Conservation (phyloP, 92 coral and sea anemone genomes). For the Galaxea fascicularis region DNA sequence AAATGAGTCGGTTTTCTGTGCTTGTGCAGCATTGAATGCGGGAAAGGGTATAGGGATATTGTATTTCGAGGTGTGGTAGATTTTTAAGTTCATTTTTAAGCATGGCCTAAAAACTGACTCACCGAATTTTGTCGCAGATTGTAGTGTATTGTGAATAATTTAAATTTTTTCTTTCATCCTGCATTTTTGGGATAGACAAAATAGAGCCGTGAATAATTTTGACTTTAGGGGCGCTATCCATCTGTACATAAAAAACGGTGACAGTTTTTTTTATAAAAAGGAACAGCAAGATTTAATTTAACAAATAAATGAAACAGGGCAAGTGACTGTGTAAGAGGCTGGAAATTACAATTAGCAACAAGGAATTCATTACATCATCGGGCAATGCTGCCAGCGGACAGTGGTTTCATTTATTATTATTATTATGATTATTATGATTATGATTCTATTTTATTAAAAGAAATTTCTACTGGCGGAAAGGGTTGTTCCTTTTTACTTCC, state of each 20-base stretch:
- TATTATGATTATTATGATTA: background rate
- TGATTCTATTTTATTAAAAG: background rate
- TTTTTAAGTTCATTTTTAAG: slow-evolving; percentile 20
- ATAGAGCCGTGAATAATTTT: background rate
- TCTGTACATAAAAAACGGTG: slow-evolving; percentile 10
- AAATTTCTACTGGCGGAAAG: slow-evolving; percentile 5
- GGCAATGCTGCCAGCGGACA: slow-evolving; percentile 15
- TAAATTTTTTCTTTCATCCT: background rate
- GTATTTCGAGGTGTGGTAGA: slow-evolving; percentile 33
- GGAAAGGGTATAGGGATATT: slow-evolving; percentile 15
- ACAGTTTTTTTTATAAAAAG: slow-evolving; percentile 14
- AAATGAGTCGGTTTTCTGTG: slow-evolving; percentile 19
- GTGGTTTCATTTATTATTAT: slow-evolving; percentile 8
- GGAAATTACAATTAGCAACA: slow-evolving; percentile 14
- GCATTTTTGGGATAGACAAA: slow-evolving; percentile 4
- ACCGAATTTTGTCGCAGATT: slow-evolving; percentile 8
- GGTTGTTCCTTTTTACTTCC: slow-evolving; percentile 14
- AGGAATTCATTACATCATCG: slow-evolving; percentile 7
- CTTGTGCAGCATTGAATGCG: slow-evolving; percentile 21
- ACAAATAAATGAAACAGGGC: slow-evolving; percentile 29
- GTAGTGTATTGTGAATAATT: slow-evolving; percentile 14
- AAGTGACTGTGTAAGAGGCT: slow-evolving; percentile 21
- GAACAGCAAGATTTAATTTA: slow-evolving; percentile 16
- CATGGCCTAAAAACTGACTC: background rate
- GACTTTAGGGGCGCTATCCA: slow-evolving; percentile 7